Evolutionary conservation across 2,113 vertebrate species (phyloP).

Genomic region (Chloroceryle aenea): DNA sequence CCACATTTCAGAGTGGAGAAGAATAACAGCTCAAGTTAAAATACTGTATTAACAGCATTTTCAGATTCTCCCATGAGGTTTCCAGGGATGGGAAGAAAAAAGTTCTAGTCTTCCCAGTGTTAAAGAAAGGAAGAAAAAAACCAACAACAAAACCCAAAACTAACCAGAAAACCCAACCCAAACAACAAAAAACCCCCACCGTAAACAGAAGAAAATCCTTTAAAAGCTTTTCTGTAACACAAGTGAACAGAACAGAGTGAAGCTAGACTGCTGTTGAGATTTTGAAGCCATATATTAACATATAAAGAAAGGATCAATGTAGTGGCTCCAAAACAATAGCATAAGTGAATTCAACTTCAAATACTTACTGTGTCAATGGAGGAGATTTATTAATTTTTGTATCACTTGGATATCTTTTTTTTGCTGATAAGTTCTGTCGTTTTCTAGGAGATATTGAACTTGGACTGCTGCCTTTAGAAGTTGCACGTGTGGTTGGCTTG

Average conservation of each 20-base stretch:
- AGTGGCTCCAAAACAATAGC: background rate
- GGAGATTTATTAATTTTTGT: constrained; percentile 67
- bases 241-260: background rate
- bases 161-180: no score
- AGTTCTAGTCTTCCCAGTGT: background rate
- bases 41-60: background rate
- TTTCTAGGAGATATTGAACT: constrained; percentile 69
- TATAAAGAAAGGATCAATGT: background rate
- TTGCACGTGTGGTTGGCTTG: constrained; percentile 78
- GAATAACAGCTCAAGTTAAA: constrained; percentile 6
- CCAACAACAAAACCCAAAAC: background rate
- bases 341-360: constrained; percentile 16
- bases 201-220: constrained; percentile 31
- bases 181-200: background rate
- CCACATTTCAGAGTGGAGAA: background rate
- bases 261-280: background rate
- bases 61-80: background rate
- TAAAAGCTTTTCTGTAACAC: constrained; percentile 32
- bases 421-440: constrained; percentile 62
- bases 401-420: constrained; percentile 57
- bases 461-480: constrained; percentile 76
- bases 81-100: background rate
- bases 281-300: background rate
- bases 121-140: background rate
- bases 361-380: constrained; percentile 70